Base-by-base conservation (phyloP, 2,888 invertebrate species). In the Hesperia comma region DNA sequence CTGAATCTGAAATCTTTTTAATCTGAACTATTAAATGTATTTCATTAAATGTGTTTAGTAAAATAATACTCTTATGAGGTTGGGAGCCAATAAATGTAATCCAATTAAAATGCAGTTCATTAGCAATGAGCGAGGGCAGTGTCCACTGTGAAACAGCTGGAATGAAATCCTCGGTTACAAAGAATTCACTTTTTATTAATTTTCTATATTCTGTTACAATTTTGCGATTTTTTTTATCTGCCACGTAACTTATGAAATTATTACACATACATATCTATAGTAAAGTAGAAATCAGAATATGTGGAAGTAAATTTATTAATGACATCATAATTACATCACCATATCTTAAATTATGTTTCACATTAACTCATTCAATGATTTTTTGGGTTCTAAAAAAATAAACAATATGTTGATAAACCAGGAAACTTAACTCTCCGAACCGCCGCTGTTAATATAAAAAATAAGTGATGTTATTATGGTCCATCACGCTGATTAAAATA, bases 171-270 rank as follows among this genome's bases (percentile, higher is more conserved):
- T 80, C 77, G 78, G 75, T 88, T 91, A 91, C 86, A 91, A 92
- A 92, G 88, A 90, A 86, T 87, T 88, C 87, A 87, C 85, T 88
- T 91, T 92, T 92, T 90, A 88, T 91, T 92, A 61, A 79, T 90
- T 87, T 92, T 90, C 89, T 90, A 89, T 85, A 77, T 85, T 86
- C 83, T 81, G 86, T 91, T 90, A 92, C 91, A 92, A 87, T 92
- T 92, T 92, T 91, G 87, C 92, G 85, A 87, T 91, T 91, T 92
- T 88, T 90, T 88, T 91, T 83, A 79, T 84, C 85, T 85, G 88
- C 87, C 89, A 90, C 88, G 78, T 85, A 80, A 82, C 83, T 86
- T 84, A 81, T 77, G 84, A 86, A 82, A 88, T 86, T 88, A 88
- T 87, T 90, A 88, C 74, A 85, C 87, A 86, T 88, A 66, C 64